Conservation (phyloP, 1,140 invertebrate species). For the Macrobrachium nipponense region DNA sequence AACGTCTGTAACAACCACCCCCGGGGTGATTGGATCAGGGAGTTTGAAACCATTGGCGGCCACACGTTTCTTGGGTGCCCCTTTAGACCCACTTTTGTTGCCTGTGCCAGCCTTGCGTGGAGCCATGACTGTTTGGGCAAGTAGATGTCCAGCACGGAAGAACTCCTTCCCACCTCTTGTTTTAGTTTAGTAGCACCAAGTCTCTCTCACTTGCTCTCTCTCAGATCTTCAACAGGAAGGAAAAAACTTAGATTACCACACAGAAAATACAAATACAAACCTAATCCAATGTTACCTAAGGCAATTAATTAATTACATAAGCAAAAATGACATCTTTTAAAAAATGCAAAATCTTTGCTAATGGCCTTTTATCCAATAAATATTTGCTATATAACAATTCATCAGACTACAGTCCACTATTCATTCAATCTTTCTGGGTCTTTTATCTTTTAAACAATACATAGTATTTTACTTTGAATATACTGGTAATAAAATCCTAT, state of each 20-base stretch:
- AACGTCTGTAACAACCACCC: constrained; percentile 84
- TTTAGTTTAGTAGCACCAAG: constrained; percentile 30
- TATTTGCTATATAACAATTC: too few relatives aligned
- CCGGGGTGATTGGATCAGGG: constrained; percentile 78
- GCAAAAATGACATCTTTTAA: too few relatives aligned
- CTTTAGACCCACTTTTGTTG: constrained; percentile 52
- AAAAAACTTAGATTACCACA: background rate
- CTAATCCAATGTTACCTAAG: background rate
- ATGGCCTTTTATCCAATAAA: too few relatives aligned
- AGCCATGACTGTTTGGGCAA: constrained; percentile 37
- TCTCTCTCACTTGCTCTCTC: constrained; percentile 56
- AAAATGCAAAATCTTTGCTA: too few relatives aligned
- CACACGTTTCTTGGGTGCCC: constrained; percentile 60
- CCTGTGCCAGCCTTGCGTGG: constrained; percentile 56
- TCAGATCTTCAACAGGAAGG: constrained; percentile 14
- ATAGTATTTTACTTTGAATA: too few relatives aligned
- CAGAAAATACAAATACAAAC: background rate
- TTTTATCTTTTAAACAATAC: too few relatives aligned
- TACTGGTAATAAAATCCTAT: too few relatives aligned
- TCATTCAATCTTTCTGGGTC: too few relatives aligned
- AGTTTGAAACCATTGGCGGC: constrained; percentile 68
- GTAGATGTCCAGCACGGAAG: background rate
- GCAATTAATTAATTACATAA: too few relatives aligned
- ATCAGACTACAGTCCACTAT: too few relatives aligned
- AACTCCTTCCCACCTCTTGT: background rate